phyloP scores from a whole-genome alignment of 2,888 invertebrate genomes.

The Polia nebulosa region DNA sequence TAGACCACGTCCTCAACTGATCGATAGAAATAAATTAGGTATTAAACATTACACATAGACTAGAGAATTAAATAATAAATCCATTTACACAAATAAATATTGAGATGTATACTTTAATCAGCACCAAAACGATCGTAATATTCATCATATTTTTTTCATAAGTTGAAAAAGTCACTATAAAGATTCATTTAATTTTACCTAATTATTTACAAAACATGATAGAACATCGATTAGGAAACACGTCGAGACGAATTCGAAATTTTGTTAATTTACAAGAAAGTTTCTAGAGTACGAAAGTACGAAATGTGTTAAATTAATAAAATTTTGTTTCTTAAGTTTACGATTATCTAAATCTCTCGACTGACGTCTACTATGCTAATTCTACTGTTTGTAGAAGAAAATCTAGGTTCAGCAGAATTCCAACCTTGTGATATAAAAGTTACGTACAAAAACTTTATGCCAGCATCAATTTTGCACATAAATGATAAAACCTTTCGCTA shows the following conservation, averaged over 20 bases:
- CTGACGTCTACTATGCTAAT: conserved; percentile 23
- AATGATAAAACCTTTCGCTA: conserved; percentile 6
- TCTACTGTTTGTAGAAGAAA: conserved; percentile 20
- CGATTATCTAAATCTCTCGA: conserved; percentile 48
- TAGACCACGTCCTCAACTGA: conserved; percentile 29
- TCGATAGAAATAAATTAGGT: conserved; percentile 48
- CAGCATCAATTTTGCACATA: conserved; percentile 17
- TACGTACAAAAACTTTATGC: not conserved
- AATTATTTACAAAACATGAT: conserved; percentile 61
- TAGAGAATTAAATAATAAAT: conserved; percentile 56
- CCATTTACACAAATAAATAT: conserved; percentile 59
- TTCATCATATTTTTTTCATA: conserved; percentile 57
- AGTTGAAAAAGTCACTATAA: conserved; percentile 58
- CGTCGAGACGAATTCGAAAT: conserved; percentile 47
- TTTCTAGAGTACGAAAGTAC: conserved; percentile 44
- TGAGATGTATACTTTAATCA: conserved; percentile 63
- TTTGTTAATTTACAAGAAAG: conserved; percentile 40
- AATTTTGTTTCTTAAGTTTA: conserved; percentile 53
- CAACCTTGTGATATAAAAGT: conserved; percentile 15
- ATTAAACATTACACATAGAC: conserved; percentile 55
- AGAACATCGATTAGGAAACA: conserved; percentile 53
- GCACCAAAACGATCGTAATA: conserved; percentile 68
- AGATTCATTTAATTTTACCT: conserved; percentile 55
- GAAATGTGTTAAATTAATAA: conserved; percentile 41
- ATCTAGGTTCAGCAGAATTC: conserved; percentile 2